A percentile compares a stretch with the other conserved stretches of the same genome.
phyloP scores from a whole-genome alignment of 2,888 invertebrate species.

The Siphonodentalium dalli region DNA sequence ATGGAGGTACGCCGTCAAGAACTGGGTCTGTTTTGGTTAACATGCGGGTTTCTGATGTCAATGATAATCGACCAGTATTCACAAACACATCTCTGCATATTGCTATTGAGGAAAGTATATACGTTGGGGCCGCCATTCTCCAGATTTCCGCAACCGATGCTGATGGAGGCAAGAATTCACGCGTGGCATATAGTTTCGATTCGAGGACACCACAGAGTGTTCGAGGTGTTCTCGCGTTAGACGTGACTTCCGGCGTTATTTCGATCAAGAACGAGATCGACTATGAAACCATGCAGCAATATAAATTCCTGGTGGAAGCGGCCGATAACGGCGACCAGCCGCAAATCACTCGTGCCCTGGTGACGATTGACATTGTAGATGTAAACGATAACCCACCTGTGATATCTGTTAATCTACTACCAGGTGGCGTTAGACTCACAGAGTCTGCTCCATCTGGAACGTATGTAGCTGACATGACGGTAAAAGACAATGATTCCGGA shows the following conservation, averaged over 20 bases:
- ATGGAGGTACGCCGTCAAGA: constrained; percentile 46
- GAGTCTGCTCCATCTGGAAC: constrained; percentile 83
- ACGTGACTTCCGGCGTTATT: constrained; percentile 86
- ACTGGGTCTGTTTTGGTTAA: constrained; percentile 47
- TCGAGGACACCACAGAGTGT: constrained; percentile 38
- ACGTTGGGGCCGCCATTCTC: constrained; percentile 37
- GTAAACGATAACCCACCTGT: constrained; percentile 89
- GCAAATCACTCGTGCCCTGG: constrained; percentile 67
- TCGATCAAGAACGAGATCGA: constrained; percentile 81
- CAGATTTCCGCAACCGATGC: constrained; percentile 81
- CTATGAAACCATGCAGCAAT: constrained; percentile 73
- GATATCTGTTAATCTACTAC: constrained; percentile 82
- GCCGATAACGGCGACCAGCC: constrained; percentile 43
- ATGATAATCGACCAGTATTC: constrained; percentile 51
- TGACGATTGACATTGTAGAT: constrained; percentile 70
- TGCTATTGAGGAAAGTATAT: constrained; percentile 42
- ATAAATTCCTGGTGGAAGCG: constrained; percentile 74
- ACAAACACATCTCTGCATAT: constrained; percentile 36
- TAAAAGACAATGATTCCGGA: constrained; percentile 64
- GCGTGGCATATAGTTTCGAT: constrained; percentile 65
- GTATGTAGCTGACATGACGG: constrained; percentile 92
- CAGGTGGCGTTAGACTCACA: constrained; percentile 71
- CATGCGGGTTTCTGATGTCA: constrained; percentile 49
- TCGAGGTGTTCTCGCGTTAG: constrained; percentile 69
- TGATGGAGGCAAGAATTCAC: constrained; percentile 82